Evolutionary conservation across 2,797 vertebrate species (phyloP), one percentile per base, ranked within the genome.

Genomic region (Oreortyx pictus): DNA sequence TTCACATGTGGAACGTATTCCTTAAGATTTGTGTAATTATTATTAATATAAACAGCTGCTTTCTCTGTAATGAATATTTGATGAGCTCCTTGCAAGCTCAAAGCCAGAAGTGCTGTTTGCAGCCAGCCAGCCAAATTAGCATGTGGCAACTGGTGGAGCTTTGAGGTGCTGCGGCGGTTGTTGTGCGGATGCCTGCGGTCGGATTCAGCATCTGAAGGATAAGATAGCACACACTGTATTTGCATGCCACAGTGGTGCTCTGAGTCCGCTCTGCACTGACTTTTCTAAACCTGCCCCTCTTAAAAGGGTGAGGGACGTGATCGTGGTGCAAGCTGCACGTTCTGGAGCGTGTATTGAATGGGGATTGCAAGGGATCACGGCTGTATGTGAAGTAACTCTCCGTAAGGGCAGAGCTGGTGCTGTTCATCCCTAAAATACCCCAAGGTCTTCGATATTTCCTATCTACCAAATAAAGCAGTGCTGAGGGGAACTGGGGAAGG

Each of bases 21-120:
- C 75, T n/a, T 56, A 27, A 90, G 61, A 31, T 64, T 92, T 80
- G 65, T 70, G 23, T 44, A 57, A 59, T 89, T 19, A 0, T 73
- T 71, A 27, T 87, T 74, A 75, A 89, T 82, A 50, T 44, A 68
- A 93, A 71, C 61, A 85, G 25, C 75, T 82, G 73, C 61, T 80
- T 88, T 82, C 56, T 54, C 76, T 82, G 56, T 54, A 57, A 60
- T 71, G 65, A 77, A 31, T 61, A 62, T 77, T 90, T 90, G 92
- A 78, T 71, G 76, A 92, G 68, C 22, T 89, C 44, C 65, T 1
- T 1, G 4, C 41, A 47, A 90, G 75, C 75, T 82, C 7, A 22
- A 73, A 47, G 43, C 59, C 86, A 50, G 31, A 20, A 57, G 52
- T 57, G 25, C 7, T 64, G 68, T 67, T 90, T 54, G 29, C 62